Conservation (phyloP, 2,797 vertebrate species). For the Hippoglossus hippoglossus region DNA sequence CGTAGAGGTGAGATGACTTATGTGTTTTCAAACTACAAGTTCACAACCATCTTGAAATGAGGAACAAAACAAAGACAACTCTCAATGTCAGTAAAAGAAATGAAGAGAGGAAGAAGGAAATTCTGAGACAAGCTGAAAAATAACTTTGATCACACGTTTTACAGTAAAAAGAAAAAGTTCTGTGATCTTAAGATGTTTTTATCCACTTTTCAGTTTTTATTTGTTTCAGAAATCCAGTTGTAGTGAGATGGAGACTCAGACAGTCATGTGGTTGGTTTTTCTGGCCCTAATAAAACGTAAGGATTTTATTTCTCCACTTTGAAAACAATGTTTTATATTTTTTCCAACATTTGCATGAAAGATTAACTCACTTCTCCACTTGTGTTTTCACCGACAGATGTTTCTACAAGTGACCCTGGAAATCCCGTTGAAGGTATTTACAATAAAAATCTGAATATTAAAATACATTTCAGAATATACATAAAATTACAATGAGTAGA, state of each 20-base stretch:
- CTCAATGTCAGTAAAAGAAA: no score
- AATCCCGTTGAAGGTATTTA: conserved; percentile 41
- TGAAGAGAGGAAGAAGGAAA: no score
- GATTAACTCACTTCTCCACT: neutral
- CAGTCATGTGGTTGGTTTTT: conserved; percentile 8
- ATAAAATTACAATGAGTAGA: neutral
- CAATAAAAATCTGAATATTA: neutral
- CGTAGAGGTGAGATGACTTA: neutral
- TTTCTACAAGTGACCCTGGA: rapidly evolving
- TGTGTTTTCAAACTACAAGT: neutral
- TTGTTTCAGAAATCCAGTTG: conserved; percentile 20
- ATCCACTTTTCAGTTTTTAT: neutral
- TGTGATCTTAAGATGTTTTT: no score
- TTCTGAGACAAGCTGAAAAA: no score
- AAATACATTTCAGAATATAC: neutral
- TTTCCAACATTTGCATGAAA: neutral
- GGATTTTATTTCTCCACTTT: conserved; percentile 9
- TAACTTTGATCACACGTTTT: no score
- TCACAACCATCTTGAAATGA: neutral
- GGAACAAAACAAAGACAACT: no score
- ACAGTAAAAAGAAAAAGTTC: no score
- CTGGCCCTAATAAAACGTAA: conserved; percentile 48
- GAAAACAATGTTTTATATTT: neutral
- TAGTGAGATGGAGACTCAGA: conserved; percentile 23
- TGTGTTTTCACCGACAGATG: conserved; percentile 33